Conservation (phyloP, 2,888 invertebrate species). For the Netelia melanura region DNA sequence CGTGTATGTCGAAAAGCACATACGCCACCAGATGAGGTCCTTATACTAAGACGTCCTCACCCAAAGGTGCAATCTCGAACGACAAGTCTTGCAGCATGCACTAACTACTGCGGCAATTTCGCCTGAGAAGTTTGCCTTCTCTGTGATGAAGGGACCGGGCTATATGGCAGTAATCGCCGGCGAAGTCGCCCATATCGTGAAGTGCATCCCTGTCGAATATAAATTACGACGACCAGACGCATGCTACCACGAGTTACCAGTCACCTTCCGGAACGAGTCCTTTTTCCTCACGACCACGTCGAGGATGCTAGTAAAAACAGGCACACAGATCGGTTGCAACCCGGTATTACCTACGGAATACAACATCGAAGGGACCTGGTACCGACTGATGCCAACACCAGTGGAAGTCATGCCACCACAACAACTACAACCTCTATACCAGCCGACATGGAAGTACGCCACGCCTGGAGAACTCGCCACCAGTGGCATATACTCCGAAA, state of each 20-base stretch:
- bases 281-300: background rate
- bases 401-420: background rate
- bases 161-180: too few relatives aligned
- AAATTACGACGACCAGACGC: too few relatives aligned
- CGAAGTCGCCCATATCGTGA: too few relatives aligned
- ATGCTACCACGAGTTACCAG: too few relatives aligned
- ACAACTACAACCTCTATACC: background rate
- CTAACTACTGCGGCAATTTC: too few relatives aligned
- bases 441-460: background rate
- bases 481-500: conserved; percentile 56
- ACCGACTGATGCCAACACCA: conserved; percentile 10
- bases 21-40: too few relatives aligned
- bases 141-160: too few relatives aligned
- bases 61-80: too few relatives aligned
- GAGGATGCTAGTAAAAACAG: conserved; percentile 34
- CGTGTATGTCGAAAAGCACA: too few relatives aligned
- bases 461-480: conserved; percentile 8
- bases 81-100: too few relatives aligned
- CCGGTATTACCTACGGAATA: conserved; percentile 64
- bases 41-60: too few relatives aligned
- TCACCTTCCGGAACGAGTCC: background rate
- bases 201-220: background rate
- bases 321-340: conserved; percentile 68
- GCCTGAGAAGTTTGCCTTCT: too few relatives aligned
- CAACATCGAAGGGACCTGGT: conserved; percentile 66